Evolutionary conservation across 2,888 invertebrate species (phyloP).

Genomic region (Catocala fraxini): DNA sequence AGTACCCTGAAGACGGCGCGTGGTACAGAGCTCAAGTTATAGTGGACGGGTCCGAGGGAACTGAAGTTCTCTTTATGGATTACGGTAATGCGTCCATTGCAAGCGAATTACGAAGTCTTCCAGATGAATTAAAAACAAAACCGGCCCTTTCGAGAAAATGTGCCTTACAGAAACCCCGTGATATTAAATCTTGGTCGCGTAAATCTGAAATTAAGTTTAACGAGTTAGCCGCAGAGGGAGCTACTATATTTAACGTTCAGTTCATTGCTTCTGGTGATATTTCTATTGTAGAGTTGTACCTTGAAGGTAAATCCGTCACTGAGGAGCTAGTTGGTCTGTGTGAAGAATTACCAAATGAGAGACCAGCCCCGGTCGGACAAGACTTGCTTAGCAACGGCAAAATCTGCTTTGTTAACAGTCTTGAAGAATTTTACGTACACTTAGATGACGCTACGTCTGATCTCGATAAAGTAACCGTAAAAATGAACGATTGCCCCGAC

Average conservation of each 20-base stretch:
- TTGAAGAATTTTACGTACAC: constrained; percentile 92
- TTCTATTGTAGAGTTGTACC: constrained; percentile 88
- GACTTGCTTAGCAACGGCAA: constrained; percentile 86
- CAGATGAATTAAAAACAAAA: constrained; percentile 87
- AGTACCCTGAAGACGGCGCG: constrained; percentile 89
- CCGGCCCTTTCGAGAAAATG: constrained; percentile 89
- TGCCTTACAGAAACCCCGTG: constrained; percentile 87
- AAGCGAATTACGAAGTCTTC: constrained; percentile 87
- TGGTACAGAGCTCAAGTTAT: constrained; percentile 91
- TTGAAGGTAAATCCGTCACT: constrained; percentile 89
- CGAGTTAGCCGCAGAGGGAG: constrained; percentile 90
- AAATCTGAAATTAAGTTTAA: constrained; percentile 90
- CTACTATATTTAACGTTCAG: constrained; percentile 90
- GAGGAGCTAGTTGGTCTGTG: constrained; percentile 87
- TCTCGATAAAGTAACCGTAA: constrained; percentile 89
- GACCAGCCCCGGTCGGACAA: constrained; percentile 77
- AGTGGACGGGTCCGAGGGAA: constrained; percentile 85
- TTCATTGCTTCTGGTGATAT: constrained; percentile 90
- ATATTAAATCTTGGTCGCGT: constrained; percentile 89
- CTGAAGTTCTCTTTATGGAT: constrained; percentile 90
- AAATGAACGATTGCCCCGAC: constrained; percentile 82
- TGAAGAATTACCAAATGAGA: constrained; percentile 73
- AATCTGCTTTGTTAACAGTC: constrained; percentile 90
- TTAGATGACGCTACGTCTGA: constrained; percentile 86
- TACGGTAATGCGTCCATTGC: constrained; percentile 89